Percentiles rank a stretch among this genome's conserved stretches.
Evolutionary conservation across 2,113 vertebrate genomes (phyloP).

Genomic region (Oryzias melastigma): DNA sequence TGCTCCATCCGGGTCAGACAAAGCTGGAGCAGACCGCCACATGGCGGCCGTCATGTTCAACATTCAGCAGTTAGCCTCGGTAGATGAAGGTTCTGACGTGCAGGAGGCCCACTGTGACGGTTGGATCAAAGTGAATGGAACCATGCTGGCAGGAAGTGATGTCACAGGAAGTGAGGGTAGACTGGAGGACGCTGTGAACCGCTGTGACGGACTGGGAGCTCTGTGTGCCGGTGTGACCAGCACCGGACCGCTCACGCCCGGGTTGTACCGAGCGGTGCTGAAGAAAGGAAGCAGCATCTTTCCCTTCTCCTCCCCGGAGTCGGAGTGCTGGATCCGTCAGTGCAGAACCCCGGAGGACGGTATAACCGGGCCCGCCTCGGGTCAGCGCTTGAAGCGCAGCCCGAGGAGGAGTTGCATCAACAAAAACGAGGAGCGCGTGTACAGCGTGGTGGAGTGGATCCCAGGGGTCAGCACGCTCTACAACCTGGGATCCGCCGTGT

Average conservation of each 20-base stretch:
- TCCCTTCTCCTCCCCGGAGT: slow-evolving; percentile 33
- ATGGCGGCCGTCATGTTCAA: slow-evolving; percentile 76
- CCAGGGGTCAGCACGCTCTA: slow-evolving; percentile 84
- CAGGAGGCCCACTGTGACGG: slow-evolving; percentile 48
- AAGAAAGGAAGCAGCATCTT: slow-evolving; percentile 49
- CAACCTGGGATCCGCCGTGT: slow-evolving; percentile 86
- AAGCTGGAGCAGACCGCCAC: slow-evolving; percentile 25
- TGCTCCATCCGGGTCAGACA: neutral
- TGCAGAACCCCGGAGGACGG: slow-evolving; percentile 42
- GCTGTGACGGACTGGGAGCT: slow-evolving; percentile 71
- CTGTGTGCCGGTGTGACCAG: slow-evolving; percentile 76
- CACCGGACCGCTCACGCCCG: slow-evolving; percentile 18
- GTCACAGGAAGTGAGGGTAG: slow-evolving; percentile 1
- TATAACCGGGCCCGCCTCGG: neutral
- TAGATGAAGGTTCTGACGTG: slow-evolving; percentile 9
- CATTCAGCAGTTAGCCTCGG: slow-evolving; percentile 64
- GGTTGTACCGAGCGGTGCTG: slow-evolving; percentile 55
- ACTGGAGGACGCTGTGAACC: slow-evolving; percentile 53
- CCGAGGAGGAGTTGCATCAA: slow-evolving; percentile 64
- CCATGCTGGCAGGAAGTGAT: slow-evolving; percentile 47
- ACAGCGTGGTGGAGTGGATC: slow-evolving; percentile 77
- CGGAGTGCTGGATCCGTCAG: slow-evolving; percentile 63
- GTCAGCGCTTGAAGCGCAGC: slow-evolving; percentile 42
- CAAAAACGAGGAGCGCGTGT: slow-evolving; percentile 70
- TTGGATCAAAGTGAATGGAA: slow-evolving; percentile 66